Evolutionary conservation across 2,888 invertebrate genomes (phyloP), one percentile per base, ranked within the genome.

Genomic region (Anorthoa munda): DNA sequence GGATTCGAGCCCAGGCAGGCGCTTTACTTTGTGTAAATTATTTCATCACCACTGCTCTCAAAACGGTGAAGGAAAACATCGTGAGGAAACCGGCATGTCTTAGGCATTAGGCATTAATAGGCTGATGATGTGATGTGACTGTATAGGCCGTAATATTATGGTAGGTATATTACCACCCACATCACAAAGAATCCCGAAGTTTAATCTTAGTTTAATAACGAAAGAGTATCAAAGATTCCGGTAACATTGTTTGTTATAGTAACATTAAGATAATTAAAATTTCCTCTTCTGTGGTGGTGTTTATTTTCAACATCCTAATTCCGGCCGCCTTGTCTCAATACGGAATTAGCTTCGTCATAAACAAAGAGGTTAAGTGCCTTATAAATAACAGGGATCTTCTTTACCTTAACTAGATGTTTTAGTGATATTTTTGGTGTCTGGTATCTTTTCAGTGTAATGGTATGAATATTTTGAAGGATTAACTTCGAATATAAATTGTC

Each of bases 351-450:
- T 84, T 85, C 84, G 89, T 92, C 92, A 92, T 93, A 93, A 93
- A 93, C 92, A 93, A 93, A 89, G 92, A 93, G 91, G 90, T 93
- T 93, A 93, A 93, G 91, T 91, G 91, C 88, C 89, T 89, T 90
- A 86, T 87, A 92, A 93, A 93, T 93, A 92, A 90, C 87, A 74
- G 85, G 81, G 87, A 88, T 88, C 88, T 89, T 87, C 90, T 85
- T 88, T 90, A 89, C 90, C 90, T 91, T 84, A 84, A 77, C 79
- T 81, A 83, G 78, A 75, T 80, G 70, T 79, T 82, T 76, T 67
- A 50, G 68, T 78, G 85, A 86, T 91, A 91, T 92, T 91, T 91
- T 87, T 55, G 63, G 79, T 61, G 31, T 80, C 60, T 51, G 55
- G 55, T 77, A 18, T 61, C 46, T 58, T 26, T 70, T 45, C 23